Percentiles rank a stretch among this genome's conserved stretches.
phyloP scores from a whole-genome alignment of 2,113 vertebrate species.

The Tragelaphus imberbis region DNA sequence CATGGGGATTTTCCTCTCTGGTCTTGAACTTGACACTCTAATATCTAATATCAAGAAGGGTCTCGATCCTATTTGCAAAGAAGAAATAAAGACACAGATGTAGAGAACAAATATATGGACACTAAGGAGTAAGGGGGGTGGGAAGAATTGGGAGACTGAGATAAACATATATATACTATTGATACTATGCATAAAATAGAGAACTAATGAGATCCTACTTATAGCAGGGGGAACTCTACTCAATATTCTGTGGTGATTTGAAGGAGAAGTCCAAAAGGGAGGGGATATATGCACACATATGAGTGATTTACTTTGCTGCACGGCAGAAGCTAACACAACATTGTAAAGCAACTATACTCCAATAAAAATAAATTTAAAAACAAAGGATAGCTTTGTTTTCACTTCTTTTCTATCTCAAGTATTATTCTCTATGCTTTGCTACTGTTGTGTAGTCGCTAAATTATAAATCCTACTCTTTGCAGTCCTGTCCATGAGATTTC shows the following conservation, averaged over 20 bases:
- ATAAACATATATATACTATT: background rate
- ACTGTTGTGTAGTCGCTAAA: background rate
- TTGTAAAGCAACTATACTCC: background rate
- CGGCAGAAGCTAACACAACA: background rate
- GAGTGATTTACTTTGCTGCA: background rate
- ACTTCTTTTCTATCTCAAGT: background rate
- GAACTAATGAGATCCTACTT: background rate
- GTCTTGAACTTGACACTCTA: background rate
- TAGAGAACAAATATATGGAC: background rate
- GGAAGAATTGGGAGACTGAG: background rate
- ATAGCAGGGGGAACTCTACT: background rate
- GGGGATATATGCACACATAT: background rate
- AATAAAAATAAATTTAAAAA: background rate
- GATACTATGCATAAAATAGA: background rate
- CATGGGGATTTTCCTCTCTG: background rate
- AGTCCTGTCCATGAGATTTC: background rate
- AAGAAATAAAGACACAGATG: background rate
- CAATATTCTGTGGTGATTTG: background rate
- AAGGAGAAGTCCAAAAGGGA: background rate
- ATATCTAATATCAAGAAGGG: background rate
- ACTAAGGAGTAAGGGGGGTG: background rate
- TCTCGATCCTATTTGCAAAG: background rate
- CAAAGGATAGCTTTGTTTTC: background rate
- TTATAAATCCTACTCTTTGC: background rate
- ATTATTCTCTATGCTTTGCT: background rate